Evolutionary conservation across 2,797 vertebrate species (phyloP), one percentile per base, ranked within the genome.

Genomic region (Enteromius anoplus): DNA sequence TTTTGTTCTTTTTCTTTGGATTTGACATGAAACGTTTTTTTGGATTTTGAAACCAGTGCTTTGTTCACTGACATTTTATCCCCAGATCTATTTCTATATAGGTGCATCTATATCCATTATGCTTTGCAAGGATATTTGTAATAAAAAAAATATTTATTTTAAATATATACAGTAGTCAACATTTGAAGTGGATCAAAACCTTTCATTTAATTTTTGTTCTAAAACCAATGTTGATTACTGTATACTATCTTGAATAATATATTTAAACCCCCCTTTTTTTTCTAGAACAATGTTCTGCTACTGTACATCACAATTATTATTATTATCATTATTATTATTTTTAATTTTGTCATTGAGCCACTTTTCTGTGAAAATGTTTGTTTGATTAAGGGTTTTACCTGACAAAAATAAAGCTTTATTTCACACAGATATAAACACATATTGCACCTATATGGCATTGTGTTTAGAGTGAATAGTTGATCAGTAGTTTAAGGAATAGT

Each of bases 321-420:
- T 37, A 37, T 32, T 32, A 32, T 32, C 32, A 32, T 32, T 32
- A 32, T 32, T 32, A 32, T 32, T 32, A 7, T 42, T 42, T 42
- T 42, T 15, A 0, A 45, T 69, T 49, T 72, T 32, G 0, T 21
- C 47, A 34, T 12, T 21, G 47, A 12, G 9, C 23, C 23, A 40
- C 17, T 77, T 76, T 42, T 64, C 15, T 62, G 8, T 23, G 47
- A 45, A 78, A 78, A 19, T 26, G 29, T 37, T 66, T 77, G 37
- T 8, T 49, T 23, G 19, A 37, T 37, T 65, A 14, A 34, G 3
- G 29, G 12, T 23, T 79, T 68, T 51, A 17, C 45, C 17, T 66
- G 42, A 49, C 60, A 47, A 8, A 11, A n/a, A 15, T 66, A 14
- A 51, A 37, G 42, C n/a, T 51, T 66, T 68, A 68, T 68, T 68